Evolutionary conservation across 2,888 invertebrate species (phyloP), one percentile per base, ranked within the genome.

Genomic region (Heliconius cydno): DNA sequence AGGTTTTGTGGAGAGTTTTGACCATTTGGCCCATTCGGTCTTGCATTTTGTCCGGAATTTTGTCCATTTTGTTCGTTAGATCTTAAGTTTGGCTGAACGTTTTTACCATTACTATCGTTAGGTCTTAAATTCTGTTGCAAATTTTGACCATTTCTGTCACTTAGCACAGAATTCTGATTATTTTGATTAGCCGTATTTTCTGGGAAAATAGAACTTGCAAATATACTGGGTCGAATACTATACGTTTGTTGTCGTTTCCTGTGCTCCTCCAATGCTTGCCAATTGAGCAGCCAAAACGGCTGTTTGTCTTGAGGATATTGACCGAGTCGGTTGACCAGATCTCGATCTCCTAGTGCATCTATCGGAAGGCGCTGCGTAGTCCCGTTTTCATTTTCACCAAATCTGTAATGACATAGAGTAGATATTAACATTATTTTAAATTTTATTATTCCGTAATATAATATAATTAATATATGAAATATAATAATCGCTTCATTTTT

Each of bases 241-340:
- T 86, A 92, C 0, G 88, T 88, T 28, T 90, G 88, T 0, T 90
- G 89, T n/a, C 85, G 85, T 1, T 86, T 87, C 77, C 96, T 93
- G 60, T 96, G 92, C 0, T 92, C 93, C 86, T 97, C 96, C 22
- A 97, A 94, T 0, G 96, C 96, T 80, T 95, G 91, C 87, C 96
- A 96, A 88, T 97, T 97, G 60, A 97, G 83, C 72, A 96, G 94
- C 97, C 97, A 97, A 90, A 96, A 97, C 0, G 97, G 97, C 83
- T 96, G 96, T 70, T 96, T 92, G 74, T 96, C 96, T 81, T 91
- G 88, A 0, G 97, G 97, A 88, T 96, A 94, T 13, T 93, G 91
- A 82, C 94, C 95, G 10, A 97, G 88, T 67, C 96, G 90, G 66
- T 96, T 94, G 0, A 97, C 94, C 12, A 96, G 89, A 0, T 94